phyloP scores from a whole-genome alignment of 92 coral and sea anemone genomes.

The Phymanthus crucifer region DNA sequence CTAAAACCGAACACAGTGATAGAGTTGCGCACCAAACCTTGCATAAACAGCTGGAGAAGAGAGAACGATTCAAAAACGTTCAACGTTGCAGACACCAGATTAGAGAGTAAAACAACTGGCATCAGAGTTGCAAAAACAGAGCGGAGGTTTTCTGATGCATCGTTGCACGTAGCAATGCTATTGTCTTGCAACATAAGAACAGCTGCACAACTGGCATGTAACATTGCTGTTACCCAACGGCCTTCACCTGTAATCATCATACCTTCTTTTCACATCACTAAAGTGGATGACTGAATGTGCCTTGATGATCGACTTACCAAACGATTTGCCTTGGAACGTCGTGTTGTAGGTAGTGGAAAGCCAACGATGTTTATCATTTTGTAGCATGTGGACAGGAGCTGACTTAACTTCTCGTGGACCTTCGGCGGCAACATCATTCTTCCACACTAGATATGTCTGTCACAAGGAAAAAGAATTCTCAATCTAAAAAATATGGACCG shows the following conservation, averaged over 20 bases:
- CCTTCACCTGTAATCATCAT: too few species aligned
- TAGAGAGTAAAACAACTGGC: too few species aligned
- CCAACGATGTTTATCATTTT: constrained; percentile 75
- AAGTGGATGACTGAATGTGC: background rate
- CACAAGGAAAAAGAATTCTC: background rate
- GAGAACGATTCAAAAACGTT: too few species aligned
- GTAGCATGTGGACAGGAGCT: constrained; percentile 76
- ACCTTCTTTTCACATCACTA: too few species aligned
- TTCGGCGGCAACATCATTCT: constrained; percentile 59
- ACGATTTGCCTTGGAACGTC: constrained; percentile 59
- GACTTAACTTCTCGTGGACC: constrained; percentile 77
- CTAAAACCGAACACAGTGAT: background rate
- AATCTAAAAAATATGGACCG: background rate
- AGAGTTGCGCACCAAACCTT: background rate
- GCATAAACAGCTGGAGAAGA: background rate
- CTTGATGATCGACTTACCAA: constrained; percentile 45
- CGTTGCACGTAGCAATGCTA: too few species aligned
- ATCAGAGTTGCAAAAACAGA: too few species aligned
- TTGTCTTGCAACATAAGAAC: too few species aligned
- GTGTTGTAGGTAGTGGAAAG: constrained; percentile 73
- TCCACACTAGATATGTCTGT: constrained; percentile 84
- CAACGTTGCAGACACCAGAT: too few species aligned
- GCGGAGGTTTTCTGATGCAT: too few species aligned
- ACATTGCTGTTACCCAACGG: too few species aligned
- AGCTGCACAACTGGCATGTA: too few species aligned